phyloP scores from a whole-genome alignment of 2,113 vertebrate genomes.

The Pseudois nayaur region DNA sequence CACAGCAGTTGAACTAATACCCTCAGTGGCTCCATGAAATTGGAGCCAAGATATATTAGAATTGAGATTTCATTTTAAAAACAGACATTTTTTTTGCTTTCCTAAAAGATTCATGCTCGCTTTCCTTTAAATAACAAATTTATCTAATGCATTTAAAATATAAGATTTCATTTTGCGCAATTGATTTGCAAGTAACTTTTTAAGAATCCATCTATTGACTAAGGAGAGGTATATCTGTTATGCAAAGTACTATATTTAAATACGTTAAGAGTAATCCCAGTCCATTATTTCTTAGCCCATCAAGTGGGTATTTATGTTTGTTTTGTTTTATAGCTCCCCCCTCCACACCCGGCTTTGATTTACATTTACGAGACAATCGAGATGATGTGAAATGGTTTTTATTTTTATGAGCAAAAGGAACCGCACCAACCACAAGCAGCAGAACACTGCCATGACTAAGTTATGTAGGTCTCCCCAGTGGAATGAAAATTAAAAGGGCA shows the following conservation, averaged over 20 bases:
- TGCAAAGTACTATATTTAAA: constrained; percentile 54
- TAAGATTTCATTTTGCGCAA: constrained; percentile 52
- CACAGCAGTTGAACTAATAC: neutral
- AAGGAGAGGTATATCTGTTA: constrained; percentile 31
- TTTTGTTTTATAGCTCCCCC: constrained; percentile 16
- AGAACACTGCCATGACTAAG: neutral
- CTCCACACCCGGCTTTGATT: neutral
- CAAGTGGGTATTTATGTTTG: constrained; percentile 24
- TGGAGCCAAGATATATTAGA: neutral
- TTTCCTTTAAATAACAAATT: constrained; percentile 40
- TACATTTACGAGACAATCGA: constrained; percentile 47
- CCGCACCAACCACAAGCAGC: constrained; percentile 26
- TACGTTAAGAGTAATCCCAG: constrained; percentile 52
- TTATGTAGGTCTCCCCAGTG: neutral
- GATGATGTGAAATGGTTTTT: constrained; percentile 46
- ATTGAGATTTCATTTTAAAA: constrained; percentile 42
- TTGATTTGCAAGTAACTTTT: constrained; percentile 66
- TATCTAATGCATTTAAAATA: constrained; percentile 65
- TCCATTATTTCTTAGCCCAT: constrained; percentile 64
- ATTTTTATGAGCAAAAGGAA: constrained; percentile 51
- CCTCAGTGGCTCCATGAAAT: neutral
- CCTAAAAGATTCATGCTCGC: constrained; percentile 36
- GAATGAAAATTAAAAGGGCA: constrained; percentile 31
- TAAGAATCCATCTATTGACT: constrained; percentile 40
- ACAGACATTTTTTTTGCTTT: constrained; percentile 36